Evolutionary conservation across 2,888 invertebrate genomes (phyloP).

Genomic region (Piscicola geometra): DNA sequence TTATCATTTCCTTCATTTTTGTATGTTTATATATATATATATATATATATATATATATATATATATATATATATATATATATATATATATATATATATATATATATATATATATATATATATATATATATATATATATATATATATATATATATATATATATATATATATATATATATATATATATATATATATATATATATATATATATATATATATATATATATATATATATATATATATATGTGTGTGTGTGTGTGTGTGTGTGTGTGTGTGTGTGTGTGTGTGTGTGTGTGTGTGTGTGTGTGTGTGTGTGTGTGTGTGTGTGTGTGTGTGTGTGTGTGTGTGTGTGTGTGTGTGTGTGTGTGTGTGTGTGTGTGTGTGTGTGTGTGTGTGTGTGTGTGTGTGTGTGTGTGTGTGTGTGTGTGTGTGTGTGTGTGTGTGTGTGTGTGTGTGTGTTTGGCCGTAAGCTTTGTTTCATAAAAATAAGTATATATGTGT

Average conservation of each 20-base stretch:
- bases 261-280: constrained; percentile 3
- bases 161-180: not conserved
- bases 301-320: constrained; percentile 17
- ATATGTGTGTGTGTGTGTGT: not conserved
- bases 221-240: not conserved
- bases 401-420: not conserved
- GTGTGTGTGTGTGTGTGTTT: not conserved
- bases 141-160: not conserved
- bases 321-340: constrained; percentile 10
- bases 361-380: constrained; percentile 4
- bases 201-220: not conserved
- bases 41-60: not conserved
- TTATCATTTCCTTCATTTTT: constrained; percentile 20
- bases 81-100: not conserved
- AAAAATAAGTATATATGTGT: too few relatives aligned
- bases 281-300: constrained; percentile 14
- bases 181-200: not conserved
- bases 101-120: not conserved
- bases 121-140: constrained; percentile 1
- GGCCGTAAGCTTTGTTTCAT: too few relatives aligned
- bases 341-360: constrained; percentile 19
- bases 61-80: not conserved
- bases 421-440: not conserved
- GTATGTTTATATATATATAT: constrained; percentile 8
- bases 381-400: not conserved